Conservation (phyloP, 1,140 invertebrate species). For the Atta cephalotes region DNA sequence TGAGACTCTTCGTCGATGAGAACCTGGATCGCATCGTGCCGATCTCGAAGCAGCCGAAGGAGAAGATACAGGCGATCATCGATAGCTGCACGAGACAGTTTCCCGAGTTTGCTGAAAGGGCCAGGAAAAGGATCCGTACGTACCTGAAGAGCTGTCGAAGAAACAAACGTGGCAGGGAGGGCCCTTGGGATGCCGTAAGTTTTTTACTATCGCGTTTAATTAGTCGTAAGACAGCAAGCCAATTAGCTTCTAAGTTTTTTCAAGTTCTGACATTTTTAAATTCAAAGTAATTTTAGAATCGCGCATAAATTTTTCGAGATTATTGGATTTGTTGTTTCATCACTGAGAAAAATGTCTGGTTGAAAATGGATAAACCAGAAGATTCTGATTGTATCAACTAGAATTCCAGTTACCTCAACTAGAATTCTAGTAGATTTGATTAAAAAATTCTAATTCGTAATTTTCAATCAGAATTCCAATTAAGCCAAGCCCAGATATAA, state of each 20-base stretch:
- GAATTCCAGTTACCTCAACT: too few relatives aligned
- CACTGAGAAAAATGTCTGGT: too few relatives aligned
- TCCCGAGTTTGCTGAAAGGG: slow-evolving; percentile 97
- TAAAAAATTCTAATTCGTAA: too few relatives aligned
- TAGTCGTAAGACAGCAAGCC: neutral
- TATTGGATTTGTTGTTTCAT: neutral
- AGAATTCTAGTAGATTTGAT: too few relatives aligned
- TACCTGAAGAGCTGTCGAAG: slow-evolving; percentile 98
- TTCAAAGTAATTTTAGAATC: slow-evolving; percentile 3
- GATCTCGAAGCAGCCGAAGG: slow-evolving; percentile 98
- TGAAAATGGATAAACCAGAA: too few relatives aligned
- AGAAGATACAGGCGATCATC: slow-evolving; percentile 99
- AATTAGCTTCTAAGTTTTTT: neutral
- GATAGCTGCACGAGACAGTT: slow-evolving; percentile 98
- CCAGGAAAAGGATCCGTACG: slow-evolving; percentile 97
- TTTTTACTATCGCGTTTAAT: neutral
- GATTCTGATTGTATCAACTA: too few relatives aligned
- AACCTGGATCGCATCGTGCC: slow-evolving; percentile 98
- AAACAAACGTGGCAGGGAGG: slow-evolving; percentile 96
- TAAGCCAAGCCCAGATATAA: too few relatives aligned
- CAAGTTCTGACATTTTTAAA: neutral
- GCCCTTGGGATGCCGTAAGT: slow-evolving; percentile 90
- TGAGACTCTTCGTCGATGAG: slow-evolving; percentile 98
- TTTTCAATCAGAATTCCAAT: too few relatives aligned
- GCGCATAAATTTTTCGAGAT: neutral